These are phyloP conservation scores for Glaucidium brasilianum DNA, from an alignment of 2,113 vertebrate genomes.

Conservation along the genomic window DNA sequence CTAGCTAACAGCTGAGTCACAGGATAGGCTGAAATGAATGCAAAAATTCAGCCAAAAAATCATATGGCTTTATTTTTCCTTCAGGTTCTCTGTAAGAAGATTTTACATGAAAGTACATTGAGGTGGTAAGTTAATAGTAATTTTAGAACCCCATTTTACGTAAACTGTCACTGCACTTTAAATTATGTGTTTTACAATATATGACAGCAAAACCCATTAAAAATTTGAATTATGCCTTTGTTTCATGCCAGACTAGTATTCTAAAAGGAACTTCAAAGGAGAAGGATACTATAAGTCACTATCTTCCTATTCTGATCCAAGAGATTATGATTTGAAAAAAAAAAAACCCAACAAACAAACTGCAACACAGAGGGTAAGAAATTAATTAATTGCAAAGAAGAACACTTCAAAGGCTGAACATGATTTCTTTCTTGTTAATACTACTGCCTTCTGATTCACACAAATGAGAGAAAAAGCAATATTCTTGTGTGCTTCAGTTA, in stretches of 20 bases:
- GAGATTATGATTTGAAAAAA: neutral
- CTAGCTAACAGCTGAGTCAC: neutral
- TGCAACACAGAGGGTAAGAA: neutral
- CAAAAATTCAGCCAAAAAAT: neutral
- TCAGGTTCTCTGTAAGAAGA: neutral
- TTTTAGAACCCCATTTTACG: neutral
- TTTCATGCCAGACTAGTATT: neutral
- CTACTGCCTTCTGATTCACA: neutral
- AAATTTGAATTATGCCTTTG: neutral
- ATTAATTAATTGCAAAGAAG: neutral
- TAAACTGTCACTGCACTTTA: neutral
- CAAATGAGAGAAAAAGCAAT: neutral
- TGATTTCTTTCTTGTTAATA: neutral
- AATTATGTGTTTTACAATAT: neutral
- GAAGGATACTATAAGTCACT: neutral
- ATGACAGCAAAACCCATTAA: neutral
- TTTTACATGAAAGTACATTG: neutral
- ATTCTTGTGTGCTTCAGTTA: neutral
- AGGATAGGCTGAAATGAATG: neutral
- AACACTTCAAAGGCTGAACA: neutral
- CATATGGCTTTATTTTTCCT: neutral
- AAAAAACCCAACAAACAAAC: neutral
- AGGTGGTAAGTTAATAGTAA: neutral
- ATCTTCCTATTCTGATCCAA: neutral
- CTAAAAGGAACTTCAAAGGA: neutral